Evolutionary conservation across 2,888 invertebrate species (phyloP), one percentile per base, ranked within the genome.

Genomic region (Adelphocoris suturalis): DNA sequence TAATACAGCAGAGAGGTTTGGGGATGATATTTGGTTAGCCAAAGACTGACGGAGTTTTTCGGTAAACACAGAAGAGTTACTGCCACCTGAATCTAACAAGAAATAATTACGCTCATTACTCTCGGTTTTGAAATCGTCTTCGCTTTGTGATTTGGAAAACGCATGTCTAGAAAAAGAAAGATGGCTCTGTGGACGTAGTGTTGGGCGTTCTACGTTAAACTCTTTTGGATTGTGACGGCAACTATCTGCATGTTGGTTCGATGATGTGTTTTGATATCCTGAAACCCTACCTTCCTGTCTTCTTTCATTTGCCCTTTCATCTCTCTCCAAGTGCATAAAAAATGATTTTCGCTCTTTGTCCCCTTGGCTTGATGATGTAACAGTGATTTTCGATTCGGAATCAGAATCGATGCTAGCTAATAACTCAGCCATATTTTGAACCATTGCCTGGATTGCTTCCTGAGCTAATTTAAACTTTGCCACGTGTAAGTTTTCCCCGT

Each of bases 401-500:
- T 46, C 75, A 13, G 68, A 68, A n/a, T 86, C 86, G 1, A 86
- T 86, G 5, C 48, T 68, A 1, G 75, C 86, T 75, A 86, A 37
- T 13, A 75, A 46, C 12, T 86, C 75, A 27, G 75, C 28, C 19
- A 86, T 47, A 13, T 86, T 86, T 46, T 86, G n/a, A 14, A 75
- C 68, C 86, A 86, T 86, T 23, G 68, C 19, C 0, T 75, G 75
- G 48, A 86, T 86, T 9, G 75, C 37, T 37, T 48, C 61, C 3
- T 47, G 48, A 0, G 86, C 86, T 28, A 23, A 16, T 28, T 46
- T 57, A 4, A 61, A 46, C 37, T 85, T 37, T 0, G 16, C 37
- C 16, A 13, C 37, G 11, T 57, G 28, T 12, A 23, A 23, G 16
- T 16, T 23, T 19, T 19, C 27, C 0, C 5, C 13, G 9, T 68